phyloP scores from a whole-genome alignment of 2,888 invertebrate species.

The Didymodactylos carnosus region DNA sequence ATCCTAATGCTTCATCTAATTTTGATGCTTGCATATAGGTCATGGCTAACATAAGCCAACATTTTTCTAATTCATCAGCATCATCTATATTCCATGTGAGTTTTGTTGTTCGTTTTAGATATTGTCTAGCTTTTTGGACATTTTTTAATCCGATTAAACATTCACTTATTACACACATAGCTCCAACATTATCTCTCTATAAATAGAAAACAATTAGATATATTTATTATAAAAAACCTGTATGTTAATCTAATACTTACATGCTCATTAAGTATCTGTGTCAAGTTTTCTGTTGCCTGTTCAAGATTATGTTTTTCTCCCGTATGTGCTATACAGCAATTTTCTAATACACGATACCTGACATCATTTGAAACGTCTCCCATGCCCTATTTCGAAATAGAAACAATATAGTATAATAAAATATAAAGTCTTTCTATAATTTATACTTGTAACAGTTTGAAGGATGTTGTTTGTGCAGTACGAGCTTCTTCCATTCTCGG shows the following conservation, averaged over 20 bases:
- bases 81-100: slow-evolving; percentile 42
- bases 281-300: slow-evolving; percentile 10
- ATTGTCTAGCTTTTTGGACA: slow-evolving; percentile 68
- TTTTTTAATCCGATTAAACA: slow-evolving; percentile 68
- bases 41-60: slow-evolving; percentile 82
- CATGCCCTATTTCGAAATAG: background rate
- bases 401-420: background rate
- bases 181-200: slow-evolving; percentile 53
- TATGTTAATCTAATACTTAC: no score
- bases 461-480: slow-evolving; percentile 57
- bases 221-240: background rate
- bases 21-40: slow-evolving; percentile 59
- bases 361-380: slow-evolving; percentile 7
- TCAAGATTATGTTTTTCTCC: slow-evolving; percentile 1
- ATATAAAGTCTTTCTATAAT: slow-evolving; percentile 5
- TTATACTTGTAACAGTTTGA: slow-evolving; percentile 41
- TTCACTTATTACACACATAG: slow-evolving; percentile 62
- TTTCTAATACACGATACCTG: slow-evolving; percentile 5
- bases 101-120: slow-evolving; percentile 66
- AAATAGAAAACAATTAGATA: background rate
- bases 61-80: slow-evolving; percentile 77
- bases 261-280: slow-evolving; percentile 7
- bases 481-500: slow-evolving; percentile 53
- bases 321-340: slow-evolving; percentile 7
- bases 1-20: slow-evolving; percentile 61